phyloP scores from a whole-genome alignment of 2,113 vertebrate species.

The Cynoglossus semilaevis region DNA sequence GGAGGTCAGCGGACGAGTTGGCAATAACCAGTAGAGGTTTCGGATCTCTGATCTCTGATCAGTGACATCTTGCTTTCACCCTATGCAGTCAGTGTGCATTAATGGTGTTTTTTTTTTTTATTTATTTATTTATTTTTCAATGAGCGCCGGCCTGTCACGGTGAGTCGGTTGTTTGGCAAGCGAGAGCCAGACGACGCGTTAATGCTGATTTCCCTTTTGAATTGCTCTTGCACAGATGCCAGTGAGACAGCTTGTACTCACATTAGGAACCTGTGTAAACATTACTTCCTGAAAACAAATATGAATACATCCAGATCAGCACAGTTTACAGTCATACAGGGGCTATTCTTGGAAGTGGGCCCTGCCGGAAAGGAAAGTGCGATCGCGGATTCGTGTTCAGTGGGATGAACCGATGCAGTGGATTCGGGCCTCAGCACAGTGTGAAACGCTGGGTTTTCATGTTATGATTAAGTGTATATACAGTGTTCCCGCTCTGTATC shows the following conservation, averaged over 20 bases:
- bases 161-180: constrained; percentile 21
- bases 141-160: constrained; percentile 12
- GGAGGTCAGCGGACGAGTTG: constrained; percentile 49
- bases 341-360: background rate
- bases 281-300: background rate
- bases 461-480: too few relatives aligned
- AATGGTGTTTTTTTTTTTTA: constrained; percentile 40
- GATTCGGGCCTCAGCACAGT: background rate
- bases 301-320: background rate
- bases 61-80: constrained; percentile 23
- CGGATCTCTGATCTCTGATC: constrained; percentile 28
- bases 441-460: too few relatives aligned
- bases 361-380: background rate
- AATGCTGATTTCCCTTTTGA: constrained; percentile 36
- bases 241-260: constrained; percentile 5
- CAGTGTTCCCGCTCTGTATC: too few relatives aligned
- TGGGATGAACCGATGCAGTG: background rate
- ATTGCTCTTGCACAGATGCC: constrained; percentile 35
- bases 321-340: constrained; percentile 6
- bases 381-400: background rate
- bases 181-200: constrained; percentile 12
- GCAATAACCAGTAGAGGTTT: constrained; percentile 38
- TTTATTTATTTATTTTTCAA: too few relatives aligned
- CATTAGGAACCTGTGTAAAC: constrained; percentile 16
- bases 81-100: constrained; percentile 13